Evolutionary conservation across 1,140 invertebrate species (phyloP).

Genomic region (Calephelis nemesis): DNA sequence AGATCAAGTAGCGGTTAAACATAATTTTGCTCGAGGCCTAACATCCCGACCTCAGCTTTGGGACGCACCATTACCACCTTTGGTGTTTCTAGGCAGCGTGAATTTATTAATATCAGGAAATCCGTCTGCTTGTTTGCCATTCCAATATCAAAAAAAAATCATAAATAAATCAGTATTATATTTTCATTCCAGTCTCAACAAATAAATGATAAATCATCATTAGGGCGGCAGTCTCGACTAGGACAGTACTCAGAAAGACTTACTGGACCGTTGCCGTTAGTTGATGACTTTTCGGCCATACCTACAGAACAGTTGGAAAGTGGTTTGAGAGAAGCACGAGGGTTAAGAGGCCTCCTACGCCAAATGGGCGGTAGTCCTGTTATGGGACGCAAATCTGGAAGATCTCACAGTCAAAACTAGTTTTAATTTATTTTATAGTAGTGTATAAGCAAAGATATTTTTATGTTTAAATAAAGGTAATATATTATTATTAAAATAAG

Average conservation of each 20-base stretch:
- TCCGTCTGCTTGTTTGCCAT: no score
- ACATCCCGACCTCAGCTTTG: no score
- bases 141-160: no score
- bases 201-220: slow-evolving; percentile 57
- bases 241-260: slow-evolving; percentile 79
- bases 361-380: slow-evolving; percentile 92
- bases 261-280: slow-evolving; percentile 85
- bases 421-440: not conserved
- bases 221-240: slow-evolving; percentile 76
- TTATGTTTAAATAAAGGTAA: not conserved
- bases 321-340: slow-evolving; percentile 81
- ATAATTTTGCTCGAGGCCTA: no score
- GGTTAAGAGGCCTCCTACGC: slow-evolving; percentile 86
- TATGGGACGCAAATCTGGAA: slow-evolving; percentile 82
- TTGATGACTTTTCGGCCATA: slow-evolving; percentile 96
- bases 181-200: slow-evolving; percentile 41
- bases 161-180: not conserved
- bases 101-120: no score
- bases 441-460: not conserved
- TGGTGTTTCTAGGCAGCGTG: no score
- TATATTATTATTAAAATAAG: not conserved
- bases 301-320: slow-evolving; percentile 86
- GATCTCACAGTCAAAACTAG: slow-evolving; percentile 75
- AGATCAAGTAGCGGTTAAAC: no score
- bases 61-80: no score